Evolutionary conservation across 2,113 vertebrate species (phyloP), one percentile per base, ranked within the genome.

Genomic region (Ctenomys sociabilis): DNA sequence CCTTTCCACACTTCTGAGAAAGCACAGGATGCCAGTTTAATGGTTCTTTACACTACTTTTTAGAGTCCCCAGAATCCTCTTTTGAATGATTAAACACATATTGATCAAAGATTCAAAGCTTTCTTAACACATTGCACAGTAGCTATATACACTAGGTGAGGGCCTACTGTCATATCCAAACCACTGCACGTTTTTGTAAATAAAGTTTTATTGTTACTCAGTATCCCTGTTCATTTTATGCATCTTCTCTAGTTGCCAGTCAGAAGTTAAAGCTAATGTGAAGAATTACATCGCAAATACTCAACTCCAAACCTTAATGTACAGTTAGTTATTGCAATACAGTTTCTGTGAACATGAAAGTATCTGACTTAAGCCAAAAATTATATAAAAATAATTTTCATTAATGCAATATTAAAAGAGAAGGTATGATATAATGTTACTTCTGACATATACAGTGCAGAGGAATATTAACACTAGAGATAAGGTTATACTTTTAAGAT

Each of bases 401-500:
- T 43, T 26, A 43, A 43, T 28, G 40, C 10, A 43, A 12, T 75
- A 26, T 75, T 43, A 75, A 75, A 75, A 43, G 22, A 75, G 72
- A 73, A 40, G 1, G 7, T 24, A 9, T 24, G 37, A 37, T 17
- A 70, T 35, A 68, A 72, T 87, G 45, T 7, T 63, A 86, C 19
- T 73, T 70, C 73, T 91, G 10, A 35, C 49, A 84, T 75, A 45
- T 73, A 45, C 10, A 93, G 11, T 22, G 37, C 28, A 28, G 22
- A 7, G 26, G 59, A 43, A 61, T 88, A 73, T 90, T 63, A 90
- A 75, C 49, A 91, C 90, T 68, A 49, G 54, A 89, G n/a, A 61
- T 59, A 82, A 32, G 64, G 66, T 78, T 93, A 26, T 85, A 92
- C 28, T 87, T 94, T 95, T 68, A 72, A 93, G 59, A 26, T 72